phyloP scores from a whole-genome alignment of 2,113 vertebrate genomes.

The Eleginops maclovinus region DNA sequence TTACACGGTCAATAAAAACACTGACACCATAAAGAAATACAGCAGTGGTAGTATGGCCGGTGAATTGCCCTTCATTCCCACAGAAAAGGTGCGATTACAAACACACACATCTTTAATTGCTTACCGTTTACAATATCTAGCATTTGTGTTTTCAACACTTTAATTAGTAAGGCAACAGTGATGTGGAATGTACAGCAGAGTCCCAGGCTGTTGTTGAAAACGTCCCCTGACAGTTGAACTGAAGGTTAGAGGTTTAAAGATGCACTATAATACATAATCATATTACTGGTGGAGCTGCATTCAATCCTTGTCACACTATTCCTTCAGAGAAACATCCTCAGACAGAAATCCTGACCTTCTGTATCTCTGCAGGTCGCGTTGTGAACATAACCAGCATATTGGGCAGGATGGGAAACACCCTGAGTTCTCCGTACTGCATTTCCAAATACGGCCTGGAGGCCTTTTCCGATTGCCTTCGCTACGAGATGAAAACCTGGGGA shows the following conservation, averaged over 20 bases:
- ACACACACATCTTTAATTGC: too few relatives aligned
- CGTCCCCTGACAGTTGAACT: slow-evolving; percentile 13
- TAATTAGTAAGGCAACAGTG: too few relatives aligned
- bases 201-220: neutral
- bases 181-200: too few relatives aligned
- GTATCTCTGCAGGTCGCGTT: slow-evolving; percentile 84
- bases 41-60: too few relatives aligned
- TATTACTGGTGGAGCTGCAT: neutral
- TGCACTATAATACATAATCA: neutral
- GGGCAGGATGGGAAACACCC: slow-evolving; percentile 83
- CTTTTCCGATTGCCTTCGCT: slow-evolving; percentile 90
- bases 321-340: too few relatives aligned
- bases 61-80: too few relatives aligned
- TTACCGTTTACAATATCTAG: too few relatives aligned
- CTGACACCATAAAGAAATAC: too few relatives aligned
- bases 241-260: slow-evolving; percentile 16
- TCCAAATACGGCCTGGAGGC: slow-evolving; percentile 90
- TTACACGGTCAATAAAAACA: too few relatives aligned
- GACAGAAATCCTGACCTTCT: too few relatives aligned
- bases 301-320: neutral
- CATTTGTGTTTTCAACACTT: too few relatives aligned
- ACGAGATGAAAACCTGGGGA: slow-evolving; percentile 91
- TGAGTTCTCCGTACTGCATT: slow-evolving; percentile 88
- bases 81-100: too few relatives aligned
- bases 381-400: slow-evolving; percentile 89